These are phyloP conservation scores for Ectropis grisescens DNA, from an alignment of 1,140 invertebrate genomes.

Conservation along the genomic window DNA sequence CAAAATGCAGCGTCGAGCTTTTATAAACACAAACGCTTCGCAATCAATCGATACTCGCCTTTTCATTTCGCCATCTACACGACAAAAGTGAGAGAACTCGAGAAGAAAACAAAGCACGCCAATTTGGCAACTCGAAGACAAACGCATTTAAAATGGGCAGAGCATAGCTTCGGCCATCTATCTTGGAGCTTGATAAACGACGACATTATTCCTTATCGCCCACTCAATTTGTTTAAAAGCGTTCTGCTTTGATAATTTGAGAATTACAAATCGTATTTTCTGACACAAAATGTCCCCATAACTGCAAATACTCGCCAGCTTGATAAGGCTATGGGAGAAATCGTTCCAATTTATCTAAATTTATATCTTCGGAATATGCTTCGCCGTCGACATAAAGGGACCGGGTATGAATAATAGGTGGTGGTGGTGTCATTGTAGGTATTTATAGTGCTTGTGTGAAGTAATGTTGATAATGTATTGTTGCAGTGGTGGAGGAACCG, in stretches of 20 bases:
- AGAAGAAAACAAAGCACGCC: constrained; percentile 52
- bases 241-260: constrained; percentile 69
- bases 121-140: constrained; percentile 65
- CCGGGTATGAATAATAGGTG: too few species aligned
- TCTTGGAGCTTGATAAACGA: constrained; percentile 66
- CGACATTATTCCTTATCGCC: constrained; percentile 69
- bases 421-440: too few species aligned
- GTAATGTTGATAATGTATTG: constrained; percentile 27
- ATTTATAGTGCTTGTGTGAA: too few species aligned
- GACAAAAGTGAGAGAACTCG: constrained; percentile 13
- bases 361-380: constrained; percentile 21
- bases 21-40: too few species aligned
- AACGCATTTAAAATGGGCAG: constrained; percentile 68
- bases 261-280: constrained; percentile 67
- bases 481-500: constrained; percentile 77
- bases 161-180: constrained; percentile 62
- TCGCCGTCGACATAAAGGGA: too few species aligned
- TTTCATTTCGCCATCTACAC: background rate
- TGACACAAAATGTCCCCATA: constrained; percentile 59
- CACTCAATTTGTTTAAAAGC: constrained; percentile 70
- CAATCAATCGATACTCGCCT: too few species aligned
- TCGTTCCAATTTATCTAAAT: constrained; percentile 29
- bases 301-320: constrained; percentile 36
- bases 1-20: background rate
- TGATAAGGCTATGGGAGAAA: constrained; percentile 36